These are phyloP conservation scores for Lordiphosa mommai DNA, from an alignment of 1,140 invertebrate species.

Conservation along the genomic window DNA sequence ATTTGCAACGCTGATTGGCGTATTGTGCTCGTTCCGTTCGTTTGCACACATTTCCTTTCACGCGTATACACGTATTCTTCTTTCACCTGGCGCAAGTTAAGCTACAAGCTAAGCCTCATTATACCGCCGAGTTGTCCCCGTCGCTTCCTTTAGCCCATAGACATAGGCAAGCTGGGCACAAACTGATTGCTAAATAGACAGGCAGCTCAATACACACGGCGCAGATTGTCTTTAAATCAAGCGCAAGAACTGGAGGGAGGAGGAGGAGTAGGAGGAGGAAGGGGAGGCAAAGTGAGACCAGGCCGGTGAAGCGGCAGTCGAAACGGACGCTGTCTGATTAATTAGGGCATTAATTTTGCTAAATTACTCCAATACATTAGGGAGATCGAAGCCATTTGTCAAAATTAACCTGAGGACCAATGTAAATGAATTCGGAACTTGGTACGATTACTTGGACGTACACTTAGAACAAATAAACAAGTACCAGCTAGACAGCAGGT, in stretches of 20 bases:
- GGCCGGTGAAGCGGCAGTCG: neutral
- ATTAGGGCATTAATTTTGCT: constrained; percentile 78
- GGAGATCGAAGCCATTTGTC: constrained; percentile 77
- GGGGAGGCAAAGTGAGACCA: neutral
- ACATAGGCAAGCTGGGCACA: constrained; percentile 43
- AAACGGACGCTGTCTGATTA: constrained; percentile 55
- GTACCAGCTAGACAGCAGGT: too few species aligned
- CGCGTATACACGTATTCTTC: constrained; percentile 25
- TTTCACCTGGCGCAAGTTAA: constrained; percentile 10
- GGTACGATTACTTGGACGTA: constrained; percentile 7
- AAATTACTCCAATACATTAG: constrained; percentile 79
- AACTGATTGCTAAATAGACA: constrained; percentile 57
- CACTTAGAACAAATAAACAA: constrained; percentile 18
- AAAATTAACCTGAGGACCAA: constrained; percentile 76
- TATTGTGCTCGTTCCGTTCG: constrained; percentile 33
- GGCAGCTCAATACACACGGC: constrained; percentile 43
- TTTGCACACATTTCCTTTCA: constrained; percentile 15
- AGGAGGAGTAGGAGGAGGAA: neutral
- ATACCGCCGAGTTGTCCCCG: constrained; percentile 14
- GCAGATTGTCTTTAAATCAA: constrained; percentile 36
- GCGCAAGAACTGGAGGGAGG: too few species aligned
- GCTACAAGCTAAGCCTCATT: constrained; percentile 54
- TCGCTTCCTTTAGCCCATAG: constrained; percentile 8
- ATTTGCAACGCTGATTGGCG: constrained; percentile 51
- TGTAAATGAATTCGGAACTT: constrained; percentile 60